Conservation (phyloP, 2,113 vertebrate species). For the Hiodon alosoides region DNA sequence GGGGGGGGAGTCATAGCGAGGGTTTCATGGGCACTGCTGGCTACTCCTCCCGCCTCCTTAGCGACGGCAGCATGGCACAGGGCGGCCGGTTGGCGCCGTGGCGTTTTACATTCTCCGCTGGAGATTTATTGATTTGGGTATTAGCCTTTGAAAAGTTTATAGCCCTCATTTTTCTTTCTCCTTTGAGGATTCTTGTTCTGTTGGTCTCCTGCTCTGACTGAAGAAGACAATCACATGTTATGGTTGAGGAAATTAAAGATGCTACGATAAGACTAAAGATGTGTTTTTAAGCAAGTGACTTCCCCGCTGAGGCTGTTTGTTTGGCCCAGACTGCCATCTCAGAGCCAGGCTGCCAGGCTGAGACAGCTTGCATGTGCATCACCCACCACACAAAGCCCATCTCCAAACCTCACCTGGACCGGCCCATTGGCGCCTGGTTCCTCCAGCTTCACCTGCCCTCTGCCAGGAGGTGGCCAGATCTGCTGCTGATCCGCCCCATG, state of each 20-base stretch:
- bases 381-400: slow-evolving; percentile 6
- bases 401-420: not conserved
- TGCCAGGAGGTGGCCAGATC: not conserved
- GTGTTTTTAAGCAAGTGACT: no score
- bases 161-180: not conserved
- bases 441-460: not conserved
- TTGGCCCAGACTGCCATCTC: not conserved
- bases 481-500: not conserved
- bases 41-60: slow-evolving; percentile 22
- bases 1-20: not conserved
- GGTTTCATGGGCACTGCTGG: not conserved
- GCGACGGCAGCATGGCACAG: slow-evolving; percentile 20
- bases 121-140: no score
- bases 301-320: not conserved
- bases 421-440: not conserved
- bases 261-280: no score
- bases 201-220: not conserved
- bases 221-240: not conserved
- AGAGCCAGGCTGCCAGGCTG: not conserved
- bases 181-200: slow-evolving; percentile 2
- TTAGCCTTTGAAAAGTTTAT: not conserved
- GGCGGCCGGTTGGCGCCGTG: no score
- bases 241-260: no score
- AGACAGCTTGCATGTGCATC: slow-evolving; percentile 12
- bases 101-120: no score